Evolutionary conservation across 1,140 invertebrate species (phyloP), one percentile per base, ranked within the genome.

Genomic region (Solenopsis fugax): DNA sequence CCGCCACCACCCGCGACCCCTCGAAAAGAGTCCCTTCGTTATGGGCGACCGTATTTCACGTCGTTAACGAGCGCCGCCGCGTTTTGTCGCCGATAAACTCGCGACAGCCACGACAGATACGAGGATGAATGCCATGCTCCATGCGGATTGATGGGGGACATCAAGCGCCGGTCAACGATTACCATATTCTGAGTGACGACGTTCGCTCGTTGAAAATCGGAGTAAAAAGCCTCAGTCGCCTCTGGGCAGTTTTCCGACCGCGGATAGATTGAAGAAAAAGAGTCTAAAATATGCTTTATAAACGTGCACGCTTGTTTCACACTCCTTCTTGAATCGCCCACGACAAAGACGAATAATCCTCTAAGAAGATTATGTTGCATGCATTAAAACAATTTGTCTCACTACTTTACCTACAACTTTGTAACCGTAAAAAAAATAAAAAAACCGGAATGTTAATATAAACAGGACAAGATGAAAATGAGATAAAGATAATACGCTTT

Each of bases 1-100:
- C 81, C 72, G 45, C 78, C 73, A 45, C 75, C 58, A 9, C 45
- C 60, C n/a, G 4, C 77, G 29, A 7, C 13, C 77, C 52, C 85
- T 69, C 85, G 82, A 86, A 87, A 93, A 93, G 89, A 89, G 90
- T 91, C 90, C 88, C 89, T 89, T 88, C 90, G 93, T 94, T 94
- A 94, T 92, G 92, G 90, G 88, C 92, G 92, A 84, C 89, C 92
- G 92, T 94, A 94, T 94, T 94, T 94, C 93, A 93, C 88, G 87
- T 92, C 89, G 92, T 93, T 95, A 94, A 95, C 94, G 93, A 93
- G 93, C 78, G 78, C 81, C 80, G 81, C 45, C 88, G 71, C 92
- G 90, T 94, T 94, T 94, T 93, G 93, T 92, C 93, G 93, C 88
- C 92, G 93, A 94, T 94, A 93, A 94, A 94, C 92, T 91, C 87